A percentile compares a stretch with the other conserved stretches of the same genome.
phyloP scores from a whole-genome alignment of 1,140 invertebrate species.

The Eufriesea mexicana region DNA sequence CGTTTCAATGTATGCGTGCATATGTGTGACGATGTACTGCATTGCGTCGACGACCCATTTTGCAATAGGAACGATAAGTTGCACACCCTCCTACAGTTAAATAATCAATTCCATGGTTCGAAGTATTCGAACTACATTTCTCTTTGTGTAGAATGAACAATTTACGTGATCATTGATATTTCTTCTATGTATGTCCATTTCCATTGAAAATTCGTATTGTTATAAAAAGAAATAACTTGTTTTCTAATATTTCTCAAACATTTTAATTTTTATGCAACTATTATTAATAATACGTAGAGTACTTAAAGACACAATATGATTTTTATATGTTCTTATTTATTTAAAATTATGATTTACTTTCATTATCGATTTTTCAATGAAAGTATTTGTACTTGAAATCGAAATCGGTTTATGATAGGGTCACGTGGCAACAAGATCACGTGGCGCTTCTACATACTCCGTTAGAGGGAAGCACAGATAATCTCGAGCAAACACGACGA shows the following conservation, averaged over 20 bases:
- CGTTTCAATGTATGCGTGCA: conserved; percentile 3
- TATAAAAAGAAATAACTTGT: background rate
- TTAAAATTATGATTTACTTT: background rate
- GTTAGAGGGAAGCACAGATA: conserved; percentile 40
- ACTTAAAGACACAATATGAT: background rate
- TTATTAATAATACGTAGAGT: background rate
- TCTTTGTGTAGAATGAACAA: background rate
- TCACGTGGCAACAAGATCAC: conserved; percentile 63
- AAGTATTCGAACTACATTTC: background rate
- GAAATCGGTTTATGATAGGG: conserved; percentile 33
- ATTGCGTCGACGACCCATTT: conserved; percentile 78
- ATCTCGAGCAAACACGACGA: conserved; percentile 43
- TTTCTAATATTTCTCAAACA: too few species aligned
- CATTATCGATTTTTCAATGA: conserved; percentile 5
- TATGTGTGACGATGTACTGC: conserved; percentile 65
- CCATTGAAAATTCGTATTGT: background rate
- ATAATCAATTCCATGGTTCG: conserved; percentile 70
- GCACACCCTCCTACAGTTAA: conserved; percentile 64
- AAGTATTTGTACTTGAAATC: conserved; percentile 24
- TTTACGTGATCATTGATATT: background rate
- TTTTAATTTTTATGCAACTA: background rate
- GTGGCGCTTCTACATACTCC: conserved; percentile 56
- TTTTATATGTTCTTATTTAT: background rate
- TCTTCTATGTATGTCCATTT: background rate
- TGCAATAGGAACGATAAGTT: conserved; percentile 70